Conservation (phyloP, 2,888 invertebrate genomes). For the Sturmia bella region DNA sequence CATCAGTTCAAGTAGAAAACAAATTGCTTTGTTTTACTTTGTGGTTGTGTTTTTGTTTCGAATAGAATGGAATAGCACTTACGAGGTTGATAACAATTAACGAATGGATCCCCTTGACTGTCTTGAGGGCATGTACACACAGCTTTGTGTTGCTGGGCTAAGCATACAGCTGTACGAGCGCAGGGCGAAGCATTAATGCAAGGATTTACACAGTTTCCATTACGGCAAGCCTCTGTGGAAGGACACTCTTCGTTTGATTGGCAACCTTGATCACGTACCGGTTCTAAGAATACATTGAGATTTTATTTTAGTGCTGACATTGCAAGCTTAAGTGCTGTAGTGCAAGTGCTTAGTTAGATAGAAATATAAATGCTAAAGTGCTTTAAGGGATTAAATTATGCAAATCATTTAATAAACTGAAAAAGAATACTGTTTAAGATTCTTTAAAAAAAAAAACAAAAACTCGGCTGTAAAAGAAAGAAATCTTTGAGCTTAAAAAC, state of each 20-base stretch:
- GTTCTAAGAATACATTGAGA: conserved; percentile 73
- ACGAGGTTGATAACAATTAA: conserved; percentile 85
- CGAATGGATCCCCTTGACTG: conserved; percentile 90
- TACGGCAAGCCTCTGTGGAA: conserved; percentile 87
- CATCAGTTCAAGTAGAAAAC: too few relatives aligned
- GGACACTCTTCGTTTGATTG: conserved; percentile 88
- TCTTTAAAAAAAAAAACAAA: conserved; percentile 31
- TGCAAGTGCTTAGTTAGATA: conserved; percentile 49
- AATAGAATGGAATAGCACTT: conserved; percentile 62
- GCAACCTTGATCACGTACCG: conserved; percentile 85
- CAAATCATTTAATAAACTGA: conserved; percentile 22
- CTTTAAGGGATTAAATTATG: conserved; percentile 16
- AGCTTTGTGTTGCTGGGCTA: conserved; percentile 88
- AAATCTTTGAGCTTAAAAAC: conserved; percentile 42
- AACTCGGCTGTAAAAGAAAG: conserved; percentile 61
- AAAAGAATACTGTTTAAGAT: conserved; percentile 8
- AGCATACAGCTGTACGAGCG: conserved; percentile 90
- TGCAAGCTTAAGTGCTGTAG: background rate
- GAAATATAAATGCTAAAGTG: conserved; percentile 34
- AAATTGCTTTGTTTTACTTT: background rate
- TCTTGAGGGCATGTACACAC: conserved; percentile 89
- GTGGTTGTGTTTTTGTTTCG: background rate
- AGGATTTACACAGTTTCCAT: conserved; percentile 89
- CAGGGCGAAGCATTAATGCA: conserved; percentile 87
- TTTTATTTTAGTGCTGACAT: background rate